phyloP scores from a whole-genome alignment of 1,140 invertebrate genomes.

The Dendroctonus valens region DNA sequence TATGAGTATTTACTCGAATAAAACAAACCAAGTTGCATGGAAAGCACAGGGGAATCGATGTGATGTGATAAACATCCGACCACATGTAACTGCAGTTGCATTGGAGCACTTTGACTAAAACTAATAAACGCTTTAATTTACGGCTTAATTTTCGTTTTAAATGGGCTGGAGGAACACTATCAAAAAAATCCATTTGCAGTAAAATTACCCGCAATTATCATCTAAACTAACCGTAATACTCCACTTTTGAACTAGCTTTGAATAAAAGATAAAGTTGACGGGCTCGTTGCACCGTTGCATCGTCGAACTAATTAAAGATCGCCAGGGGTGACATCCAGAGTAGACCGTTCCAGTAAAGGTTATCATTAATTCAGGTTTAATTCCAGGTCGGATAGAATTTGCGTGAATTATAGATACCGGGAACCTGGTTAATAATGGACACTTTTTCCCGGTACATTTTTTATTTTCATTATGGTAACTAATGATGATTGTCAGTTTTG shows the following conservation, averaged over 20 bases:
- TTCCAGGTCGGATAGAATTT: constrained; percentile 20
- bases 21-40: too few species aligned
- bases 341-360: constrained; percentile 8
- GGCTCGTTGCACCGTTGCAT: constrained; percentile 5
- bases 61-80: too few species aligned
- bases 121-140: too few species aligned
- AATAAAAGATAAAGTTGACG: constrained; percentile 3
- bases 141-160: too few species aligned
- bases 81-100: too few species aligned
- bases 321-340: constrained; percentile 11
- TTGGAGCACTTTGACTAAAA: too few species aligned
- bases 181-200: neutral
- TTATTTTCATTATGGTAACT: too few species aligned
- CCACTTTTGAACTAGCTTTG: constrained; percentile 1
- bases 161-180: neutral
- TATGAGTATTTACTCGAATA: too few species aligned
- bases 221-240: constrained; percentile 1
- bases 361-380: constrained; percentile 24
- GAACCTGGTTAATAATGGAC: constrained; percentile 1
- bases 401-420: constrained; percentile 16
- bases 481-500: too few species aligned
- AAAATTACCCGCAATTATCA: neutral
- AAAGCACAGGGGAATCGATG: too few species aligned
- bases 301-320: constrained; percentile 6
- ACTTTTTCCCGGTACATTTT: neutral